Evolutionary conservation across 2,797 vertebrate genomes (phyloP).

Genomic region (Allobates femoralis): DNA sequence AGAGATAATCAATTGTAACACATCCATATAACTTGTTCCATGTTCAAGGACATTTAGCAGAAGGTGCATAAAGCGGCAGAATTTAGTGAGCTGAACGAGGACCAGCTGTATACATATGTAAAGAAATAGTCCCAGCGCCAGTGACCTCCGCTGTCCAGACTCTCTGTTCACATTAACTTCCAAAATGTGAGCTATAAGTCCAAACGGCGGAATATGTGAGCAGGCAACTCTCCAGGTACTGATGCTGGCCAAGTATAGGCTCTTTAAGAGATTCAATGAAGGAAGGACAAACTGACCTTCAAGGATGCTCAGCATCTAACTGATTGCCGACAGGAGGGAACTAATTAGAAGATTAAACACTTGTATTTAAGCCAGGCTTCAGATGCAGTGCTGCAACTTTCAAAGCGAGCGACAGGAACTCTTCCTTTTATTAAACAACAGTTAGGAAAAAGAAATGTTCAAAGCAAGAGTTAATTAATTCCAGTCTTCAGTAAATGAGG

Average conservation of each 20-base stretch:
- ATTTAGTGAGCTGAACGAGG: conserved; percentile 43
- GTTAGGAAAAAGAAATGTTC: conserved; percentile 60
- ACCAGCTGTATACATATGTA: conserved; percentile 55
- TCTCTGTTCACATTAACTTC: conserved; percentile 36
- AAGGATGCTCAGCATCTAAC: conserved; percentile 66
- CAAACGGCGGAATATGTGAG: conserved; percentile 27
- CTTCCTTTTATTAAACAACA: conserved; percentile 64
- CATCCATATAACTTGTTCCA: conserved; percentile 1
- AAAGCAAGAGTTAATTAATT: conserved; percentile 69
- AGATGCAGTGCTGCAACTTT: conserved; percentile 62
- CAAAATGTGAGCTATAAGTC: conserved; percentile 37
- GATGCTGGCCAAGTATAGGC: conserved; percentile 63
- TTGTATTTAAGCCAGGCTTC: conserved; percentile 73
- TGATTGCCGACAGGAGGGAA: conserved; percentile 70
- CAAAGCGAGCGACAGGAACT: conserved; percentile 62
- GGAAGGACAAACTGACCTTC: conserved; percentile 72
- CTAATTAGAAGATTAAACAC: conserved; percentile 74
- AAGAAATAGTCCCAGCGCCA: conserved; percentile 34
- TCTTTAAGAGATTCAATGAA: conserved; percentile 69
- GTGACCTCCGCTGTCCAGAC: conserved; percentile 53
- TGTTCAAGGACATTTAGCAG: conserved; percentile 25
- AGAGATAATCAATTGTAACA: conserved; percentile 1
- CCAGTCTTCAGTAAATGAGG: conserved; percentile 60
- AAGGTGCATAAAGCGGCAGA: background rate
- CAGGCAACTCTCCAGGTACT: conserved; percentile 65